Evolutionary conservation across 2,888 invertebrate species (phyloP).

Genomic region (Atherix ibis): DNA sequence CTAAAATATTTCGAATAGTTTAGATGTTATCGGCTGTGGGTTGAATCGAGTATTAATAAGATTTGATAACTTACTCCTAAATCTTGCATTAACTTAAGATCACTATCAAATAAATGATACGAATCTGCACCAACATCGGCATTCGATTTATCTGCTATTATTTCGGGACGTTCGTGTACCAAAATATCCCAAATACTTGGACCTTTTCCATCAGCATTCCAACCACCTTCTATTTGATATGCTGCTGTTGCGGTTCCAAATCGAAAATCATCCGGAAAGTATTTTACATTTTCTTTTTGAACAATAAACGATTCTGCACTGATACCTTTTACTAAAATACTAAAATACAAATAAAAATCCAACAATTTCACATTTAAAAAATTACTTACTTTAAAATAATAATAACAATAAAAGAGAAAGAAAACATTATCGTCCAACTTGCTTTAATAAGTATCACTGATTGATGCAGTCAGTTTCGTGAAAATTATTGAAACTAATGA

Average conservation of each 20-base stretch:
- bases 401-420: too few species aligned
- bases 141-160: conserved; percentile 33
- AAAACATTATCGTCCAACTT: too few species aligned
- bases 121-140: conserved; percentile 44
- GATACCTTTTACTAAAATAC: too few species aligned
- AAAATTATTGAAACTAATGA: too few species aligned
- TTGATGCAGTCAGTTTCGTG: too few species aligned
- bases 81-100: conserved; percentile 37
- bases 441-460: too few species aligned
- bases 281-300: too few species aligned
- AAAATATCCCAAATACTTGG: conserved; percentile 37
- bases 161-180: conserved; percentile 23
- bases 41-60: too few species aligned
- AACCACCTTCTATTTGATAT: conserved; percentile 22
- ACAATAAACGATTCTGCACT: too few species aligned
- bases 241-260: conserved; percentile 22
- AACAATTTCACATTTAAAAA: too few species aligned
- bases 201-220: conserved; percentile 32
- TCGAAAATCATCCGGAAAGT: conserved; percentile 18
- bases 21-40: not conserved
- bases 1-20: conserved; percentile 10
- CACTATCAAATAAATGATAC: conserved; percentile 41
- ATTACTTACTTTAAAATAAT: too few species aligned
- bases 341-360: too few species aligned
- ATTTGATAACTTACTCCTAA: conserved; percentile 34